Base-by-base conservation (phyloP, 2,113 vertebrate genomes). In the Phrynosoma platyrhinos region DNA sequence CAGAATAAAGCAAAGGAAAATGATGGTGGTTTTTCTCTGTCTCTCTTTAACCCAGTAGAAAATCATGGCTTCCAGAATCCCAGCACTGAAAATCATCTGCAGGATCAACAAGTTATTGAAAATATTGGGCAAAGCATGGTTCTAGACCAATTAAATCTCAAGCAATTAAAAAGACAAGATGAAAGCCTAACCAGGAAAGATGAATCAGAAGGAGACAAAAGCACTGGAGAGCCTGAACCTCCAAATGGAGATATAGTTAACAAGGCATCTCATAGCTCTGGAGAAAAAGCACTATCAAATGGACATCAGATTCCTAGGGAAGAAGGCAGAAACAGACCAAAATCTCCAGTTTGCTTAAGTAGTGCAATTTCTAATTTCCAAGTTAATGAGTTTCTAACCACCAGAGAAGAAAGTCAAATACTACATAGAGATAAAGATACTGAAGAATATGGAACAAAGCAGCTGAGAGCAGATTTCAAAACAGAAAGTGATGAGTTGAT, bases 311-410 rank as follows among this genome's bases (percentile, higher is more conserved):
- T 82, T 88, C 62, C 74, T 58, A 40, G 7, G 77, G 83, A 92
- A 87, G 88, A 47, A n/a, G 20, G 66, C 47, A 89, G 81, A 90
- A 88, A 91, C 81, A 86, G 88, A 85, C 32, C 5, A 53, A 85
- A 88, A 25, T 55, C 20, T 71, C 69, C 90, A 90, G 88, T 81
- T 71, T 90, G 93, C 53, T 78, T 32, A 53, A 87, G 72, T 68
- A 77, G 53, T 86, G 83, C 69, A 82, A 27, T 89, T 85, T 2
- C 47, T 10, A 58, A 71, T 68, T 82, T 78, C 88, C 87, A 93
- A 85, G 47, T 84, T 80, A 85, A 62, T 68, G 74, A 85, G 83
- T 83, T 47, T 55, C 88, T 89, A 85, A 79, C 75, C 7, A 77
- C 87, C 1, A 81, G 88, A 84, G 84, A 90, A 80, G 78, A 47